These are phyloP conservation scores for Enteromius afrohamiltoni DNA, from an alignment of 2,797 vertebrate genomes.

Conservation along the genomic window DNA sequence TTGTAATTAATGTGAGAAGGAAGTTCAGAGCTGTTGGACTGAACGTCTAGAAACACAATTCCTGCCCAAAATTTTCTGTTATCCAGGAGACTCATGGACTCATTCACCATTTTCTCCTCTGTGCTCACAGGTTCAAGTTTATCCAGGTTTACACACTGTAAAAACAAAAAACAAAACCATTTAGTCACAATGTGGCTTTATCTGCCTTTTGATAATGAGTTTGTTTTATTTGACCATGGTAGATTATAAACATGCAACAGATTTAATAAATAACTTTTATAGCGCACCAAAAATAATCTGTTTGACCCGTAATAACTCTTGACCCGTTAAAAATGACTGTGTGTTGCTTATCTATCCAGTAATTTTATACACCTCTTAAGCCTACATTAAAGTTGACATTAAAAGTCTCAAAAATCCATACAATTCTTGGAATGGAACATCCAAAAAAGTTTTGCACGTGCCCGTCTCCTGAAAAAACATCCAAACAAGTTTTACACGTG, in stretches of 20 bases:
- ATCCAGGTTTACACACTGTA: conserved; percentile 95
- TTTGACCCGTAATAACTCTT: not conserved
- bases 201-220: not conserved
- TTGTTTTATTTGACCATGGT: not conserved
- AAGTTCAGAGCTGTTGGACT: conserved; percentile 78
- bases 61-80: conserved; percentile 97
- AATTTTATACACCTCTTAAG: not conserved
- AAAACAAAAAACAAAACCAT: conserved; percentile 24
- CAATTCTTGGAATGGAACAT: not conserved
- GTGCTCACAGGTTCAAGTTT: conserved; percentile 92
- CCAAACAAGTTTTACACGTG: not conserved
- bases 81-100: conserved; percentile 90
- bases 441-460: not conserved
- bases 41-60: conserved; percentile 89
- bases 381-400: not conserved
- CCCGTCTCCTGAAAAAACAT: not conserved
- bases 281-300: not conserved
- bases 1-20: conserved; percentile 94
- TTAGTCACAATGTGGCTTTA: not conserved
- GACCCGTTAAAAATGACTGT: not conserved
- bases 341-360: not conserved
- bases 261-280: conserved; percentile 12
- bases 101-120: conserved; percentile 90
- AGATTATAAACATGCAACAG: not conserved
- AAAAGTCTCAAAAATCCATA: not conserved